These are phyloP conservation scores for Eucidaris tribuloides DNA, from an alignment of 35 echinoderm and acorn worm species.

Conservation along the genomic window DNA sequence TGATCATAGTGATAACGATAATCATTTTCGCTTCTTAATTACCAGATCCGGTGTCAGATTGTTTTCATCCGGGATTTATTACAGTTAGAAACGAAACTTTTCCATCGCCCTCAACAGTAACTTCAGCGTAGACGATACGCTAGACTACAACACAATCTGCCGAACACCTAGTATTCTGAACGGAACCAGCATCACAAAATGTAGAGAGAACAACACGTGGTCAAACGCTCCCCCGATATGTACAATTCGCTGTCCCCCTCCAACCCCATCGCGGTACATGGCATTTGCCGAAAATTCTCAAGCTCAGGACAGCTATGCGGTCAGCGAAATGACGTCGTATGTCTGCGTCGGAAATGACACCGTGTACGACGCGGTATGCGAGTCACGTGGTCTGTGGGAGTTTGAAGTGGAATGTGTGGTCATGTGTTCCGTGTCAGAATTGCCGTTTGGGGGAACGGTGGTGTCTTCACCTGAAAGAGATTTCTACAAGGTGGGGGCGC, in stretches of 20 bases:
- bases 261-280: neutral
- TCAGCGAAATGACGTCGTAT: slow-evolving; percentile 2
- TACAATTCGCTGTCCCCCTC: neutral
- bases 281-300: neutral
- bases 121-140: neutral
- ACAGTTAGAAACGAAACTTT: neutral
- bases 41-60: neutral
- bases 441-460: neutral
- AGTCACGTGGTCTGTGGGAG: neutral
- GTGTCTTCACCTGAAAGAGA: neutral
- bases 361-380: neutral
- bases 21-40: too few relatives aligned
- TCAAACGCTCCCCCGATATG: neutral
- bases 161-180: neutral
- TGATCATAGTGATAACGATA: too few relatives aligned
- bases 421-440: neutral
- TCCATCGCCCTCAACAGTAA: neutral
- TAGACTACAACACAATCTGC: slow-evolving; percentile 13
- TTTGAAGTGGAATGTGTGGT: neutral
- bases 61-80: slow-evolving; percentile 14
- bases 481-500: neutral
- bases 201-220: neutral
- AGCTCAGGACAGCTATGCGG: neutral
- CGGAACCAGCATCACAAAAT: neutral
- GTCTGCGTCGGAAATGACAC: neutral